Evolutionary conservation across 92 coral and sea anemone genomes (phyloP), one percentile per base, ranked within the genome.

Genomic region (Actinernus sp.): DNA sequence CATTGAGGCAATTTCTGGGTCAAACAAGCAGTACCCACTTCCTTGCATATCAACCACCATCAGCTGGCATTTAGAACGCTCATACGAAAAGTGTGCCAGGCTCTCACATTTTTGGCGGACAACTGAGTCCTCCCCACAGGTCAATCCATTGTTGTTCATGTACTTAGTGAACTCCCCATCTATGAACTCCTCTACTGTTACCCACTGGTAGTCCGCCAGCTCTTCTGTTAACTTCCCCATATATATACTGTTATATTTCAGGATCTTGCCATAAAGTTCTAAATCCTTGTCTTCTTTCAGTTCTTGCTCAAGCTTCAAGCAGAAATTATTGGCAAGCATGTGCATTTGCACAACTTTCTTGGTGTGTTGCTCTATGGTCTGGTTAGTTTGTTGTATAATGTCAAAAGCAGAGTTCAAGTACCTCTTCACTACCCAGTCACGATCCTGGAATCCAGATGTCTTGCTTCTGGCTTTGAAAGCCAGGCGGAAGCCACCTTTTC

Each of bases 171-270:
- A 71, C 3, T 44, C 31, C 5, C 79, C 79, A 5, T 59, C 31
- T 20, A 71, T 44, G 26, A 18, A 61, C 73, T 74, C 82, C 40
- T 74, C 65, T 17, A 74, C 61, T 14, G 74, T 26, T 13, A 74
- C 64, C 34, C 48, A 36, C 27, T 46, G n/a, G 52, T 45, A 23
- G 18, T 45, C 17, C 19, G 18, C 52, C 4, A 45, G 8, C 9
- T 61, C 73, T 62, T 74, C 73, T 12, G 51, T 60, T 65, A 49
- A 44, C 49, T 60, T 59, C 17, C 82, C 73, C 59, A 74, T 58
- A 28, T 51, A 63, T 7, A 74, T 52, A 17, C 39, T 63, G 23
- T 74, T 65, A 60, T 38, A 64, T 21, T 12, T 50, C 32, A 65
- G 13, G 16, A 27, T 45, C 32, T 44, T 51, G 25, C 82, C 65